phyloP scores from a whole-genome alignment of 1,140 invertebrate genomes.

The Listronotus bonariensis region DNA sequence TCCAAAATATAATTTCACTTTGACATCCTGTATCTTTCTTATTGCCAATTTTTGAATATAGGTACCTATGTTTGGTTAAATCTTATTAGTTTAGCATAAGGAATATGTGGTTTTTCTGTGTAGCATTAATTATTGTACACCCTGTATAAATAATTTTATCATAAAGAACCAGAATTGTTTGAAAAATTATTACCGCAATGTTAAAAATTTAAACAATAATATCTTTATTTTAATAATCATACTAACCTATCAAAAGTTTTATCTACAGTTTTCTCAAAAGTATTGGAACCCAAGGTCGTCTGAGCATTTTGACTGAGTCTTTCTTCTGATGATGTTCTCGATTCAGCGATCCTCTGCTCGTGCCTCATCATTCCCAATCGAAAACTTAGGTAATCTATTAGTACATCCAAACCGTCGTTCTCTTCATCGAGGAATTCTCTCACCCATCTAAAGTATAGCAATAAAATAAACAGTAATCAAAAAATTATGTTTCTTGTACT shows the following conservation, averaged over 20 bases:
- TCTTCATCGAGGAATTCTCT: conserved; percentile 95
- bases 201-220: no score
- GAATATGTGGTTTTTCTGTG: no score
- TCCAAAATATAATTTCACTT: no score
- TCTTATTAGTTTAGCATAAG: no score
- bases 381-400: conserved; percentile 97
- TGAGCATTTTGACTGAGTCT: conserved; percentile 55
- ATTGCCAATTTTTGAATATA: no score
- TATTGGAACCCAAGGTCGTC: conserved; percentile 33
- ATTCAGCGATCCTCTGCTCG: conserved; percentile 77
- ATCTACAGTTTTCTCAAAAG: conserved; percentile 30
- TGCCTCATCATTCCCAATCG: conserved; percentile 89
- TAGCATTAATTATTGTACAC: no score
- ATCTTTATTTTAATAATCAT: no score
- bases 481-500: background rate
- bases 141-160: no score
- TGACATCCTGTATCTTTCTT: no score
- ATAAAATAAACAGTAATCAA: background rate
- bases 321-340: conserved; percentile 73
- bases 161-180: no score
- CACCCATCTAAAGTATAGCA: conserved; percentile 82
- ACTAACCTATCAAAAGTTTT: conserved; percentile 34
- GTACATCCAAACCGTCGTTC: conserved; percentile 93
- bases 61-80: no score
- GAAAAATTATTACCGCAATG: no score